phyloP scores from a whole-genome alignment of 2,797 vertebrate genomes.

The Bradypus variegatus region DNA sequence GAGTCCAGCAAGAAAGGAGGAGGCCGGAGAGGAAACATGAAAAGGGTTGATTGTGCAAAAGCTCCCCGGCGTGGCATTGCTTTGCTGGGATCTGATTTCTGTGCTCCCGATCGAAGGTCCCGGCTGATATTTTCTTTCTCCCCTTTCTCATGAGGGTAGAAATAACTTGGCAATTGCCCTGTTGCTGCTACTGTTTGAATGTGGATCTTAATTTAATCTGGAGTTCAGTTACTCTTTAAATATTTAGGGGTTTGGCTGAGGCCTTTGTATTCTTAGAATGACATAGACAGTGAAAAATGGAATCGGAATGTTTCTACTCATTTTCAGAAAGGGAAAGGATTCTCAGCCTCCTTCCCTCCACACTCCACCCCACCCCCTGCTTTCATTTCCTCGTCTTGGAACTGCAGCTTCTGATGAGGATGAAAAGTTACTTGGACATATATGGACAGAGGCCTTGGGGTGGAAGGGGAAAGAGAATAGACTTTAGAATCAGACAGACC shows the following conservation, averaged over 20 bases:
- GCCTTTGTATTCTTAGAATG: constrained; percentile 58
- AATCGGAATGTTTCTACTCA: constrained; percentile 58
- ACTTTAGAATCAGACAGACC: background rate
- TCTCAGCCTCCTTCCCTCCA: constrained; percentile 45
- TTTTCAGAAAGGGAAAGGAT: constrained; percentile 46
- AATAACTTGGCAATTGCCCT: constrained; percentile 64
- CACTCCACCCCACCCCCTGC: background rate
- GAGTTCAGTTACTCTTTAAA: constrained; percentile 64
- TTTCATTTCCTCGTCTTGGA: background rate
- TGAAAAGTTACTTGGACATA: background rate
- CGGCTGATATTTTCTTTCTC: constrained; percentile 66
- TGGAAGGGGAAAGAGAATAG: background rate
- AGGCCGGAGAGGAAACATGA: constrained; percentile 65
- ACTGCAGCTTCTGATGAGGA: background rate
- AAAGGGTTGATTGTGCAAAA: constrained; percentile 73
- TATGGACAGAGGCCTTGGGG: background rate
- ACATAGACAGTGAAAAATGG: constrained; percentile 61
- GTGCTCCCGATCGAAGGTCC: constrained; percentile 60
- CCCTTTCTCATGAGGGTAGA: constrained; percentile 65
- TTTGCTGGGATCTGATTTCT: constrained; percentile 67
- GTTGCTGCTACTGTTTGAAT: constrained; percentile 64
- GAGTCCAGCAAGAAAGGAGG: constrained; percentile 69
- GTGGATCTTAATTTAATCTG: constrained; percentile 68
- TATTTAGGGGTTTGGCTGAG: constrained; percentile 56
- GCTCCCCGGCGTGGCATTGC: constrained; percentile 47